Evolutionary conservation across 2,888 invertebrate species (phyloP).

Genomic region (Syrista parreyssii): DNA sequence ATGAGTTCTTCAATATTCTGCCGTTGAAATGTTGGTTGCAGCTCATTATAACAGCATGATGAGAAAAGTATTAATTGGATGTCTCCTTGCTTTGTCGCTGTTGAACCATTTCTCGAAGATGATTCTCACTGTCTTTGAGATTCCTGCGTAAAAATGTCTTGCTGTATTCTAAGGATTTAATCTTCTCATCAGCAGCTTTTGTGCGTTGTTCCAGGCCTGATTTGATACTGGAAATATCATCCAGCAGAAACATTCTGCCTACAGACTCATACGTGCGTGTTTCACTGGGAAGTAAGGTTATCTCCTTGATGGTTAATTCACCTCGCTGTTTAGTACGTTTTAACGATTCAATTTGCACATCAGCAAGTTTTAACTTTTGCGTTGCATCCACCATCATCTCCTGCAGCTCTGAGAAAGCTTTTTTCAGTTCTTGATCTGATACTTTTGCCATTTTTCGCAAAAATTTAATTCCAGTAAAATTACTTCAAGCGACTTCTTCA

Average conservation of each 20-base stretch:
- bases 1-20: neutral
- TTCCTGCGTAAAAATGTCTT: conserved; percentile 85
- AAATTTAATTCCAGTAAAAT: neutral
- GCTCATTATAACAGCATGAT: neutral
- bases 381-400: conserved; percentile 83
- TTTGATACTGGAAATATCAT: conserved; percentile 75
- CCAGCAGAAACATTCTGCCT: conserved; percentile 86
- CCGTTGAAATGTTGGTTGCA: neutral
- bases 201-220: conserved; percentile 73
- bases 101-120: conserved; percentile 84
- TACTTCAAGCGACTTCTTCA: neutral
- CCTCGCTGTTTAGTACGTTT: conserved; percentile 77
- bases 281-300: conserved; percentile 71
- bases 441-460: conserved; percentile 65
- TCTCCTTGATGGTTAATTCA: conserved; percentile 75
- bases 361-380: conserved; percentile 82
- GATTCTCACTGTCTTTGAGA: conserved; percentile 87
- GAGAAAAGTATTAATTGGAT: conserved; percentile 33
- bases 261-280: conserved; percentile 84
- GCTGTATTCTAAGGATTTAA: conserved; percentile 78
- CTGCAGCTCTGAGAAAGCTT: conserved; percentile 86
- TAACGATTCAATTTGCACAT: conserved; percentile 79
- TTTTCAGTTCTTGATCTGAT: conserved; percentile 72
- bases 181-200: conserved; percentile 72
- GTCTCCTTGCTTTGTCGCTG: conserved; percentile 66